Conservation (phyloP, 2,888 invertebrate species). For the Octonoba sinensis region DNA sequence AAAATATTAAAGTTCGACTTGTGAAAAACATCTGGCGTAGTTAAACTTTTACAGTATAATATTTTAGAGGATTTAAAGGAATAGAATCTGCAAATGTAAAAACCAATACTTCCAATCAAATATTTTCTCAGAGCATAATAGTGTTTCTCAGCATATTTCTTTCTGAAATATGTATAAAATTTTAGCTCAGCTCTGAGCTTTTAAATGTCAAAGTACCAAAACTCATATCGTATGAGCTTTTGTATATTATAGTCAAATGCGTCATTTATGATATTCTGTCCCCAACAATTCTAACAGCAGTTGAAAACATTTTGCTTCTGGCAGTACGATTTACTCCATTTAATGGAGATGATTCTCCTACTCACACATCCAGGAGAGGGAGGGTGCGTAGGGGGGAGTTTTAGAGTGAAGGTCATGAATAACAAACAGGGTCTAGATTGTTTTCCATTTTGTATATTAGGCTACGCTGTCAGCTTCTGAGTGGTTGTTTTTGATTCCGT, state of each 20-base stretch:
- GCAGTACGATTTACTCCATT: constrained; percentile 30
- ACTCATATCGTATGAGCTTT: constrained; percentile 10
- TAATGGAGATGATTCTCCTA: constrained; percentile 2
- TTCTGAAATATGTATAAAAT: too few relatives aligned
- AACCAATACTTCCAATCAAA: too few relatives aligned
- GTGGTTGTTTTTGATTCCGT: constrained; percentile 44
- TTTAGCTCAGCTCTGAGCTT: too few relatives aligned
- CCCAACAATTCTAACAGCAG: constrained; percentile 24
- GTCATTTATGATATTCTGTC: constrained; percentile 37
- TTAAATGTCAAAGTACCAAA: neutral
- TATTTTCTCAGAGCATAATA: too few relatives aligned
- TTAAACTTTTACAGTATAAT: too few relatives aligned
- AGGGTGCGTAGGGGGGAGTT: constrained; percentile 7
- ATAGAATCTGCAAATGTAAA: too few relatives aligned
- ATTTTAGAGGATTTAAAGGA: too few relatives aligned
- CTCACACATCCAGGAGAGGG: constrained; percentile 2
- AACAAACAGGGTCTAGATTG: constrained; percentile 38
- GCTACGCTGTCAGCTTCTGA: constrained; percentile 24
- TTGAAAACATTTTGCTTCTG: constrained; percentile 36
- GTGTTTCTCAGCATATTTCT: too few relatives aligned
- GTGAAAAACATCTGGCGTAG: too few relatives aligned
- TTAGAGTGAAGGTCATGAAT: constrained; percentile 40
- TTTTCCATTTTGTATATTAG: constrained; percentile 29
- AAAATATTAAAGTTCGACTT: too few relatives aligned
- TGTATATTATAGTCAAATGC: constrained; percentile 22